phyloP scores from a whole-genome alignment of 1,140 invertebrate species.

The Phthorimaea operculella region DNA sequence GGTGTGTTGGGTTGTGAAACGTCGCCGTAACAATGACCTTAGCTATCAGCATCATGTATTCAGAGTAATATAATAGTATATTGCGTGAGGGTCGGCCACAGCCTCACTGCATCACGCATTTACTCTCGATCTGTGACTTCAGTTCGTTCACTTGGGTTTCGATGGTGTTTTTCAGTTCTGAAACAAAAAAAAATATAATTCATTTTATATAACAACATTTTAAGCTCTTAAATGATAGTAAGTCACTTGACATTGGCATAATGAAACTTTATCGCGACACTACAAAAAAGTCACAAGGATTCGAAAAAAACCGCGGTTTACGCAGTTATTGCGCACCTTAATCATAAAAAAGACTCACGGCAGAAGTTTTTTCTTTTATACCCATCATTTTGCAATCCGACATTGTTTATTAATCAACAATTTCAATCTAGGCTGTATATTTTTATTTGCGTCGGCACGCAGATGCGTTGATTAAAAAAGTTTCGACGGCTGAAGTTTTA shows the following conservation, averaged over 20 bases:
- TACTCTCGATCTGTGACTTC: constrained; percentile 93
- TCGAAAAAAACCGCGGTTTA: no score
- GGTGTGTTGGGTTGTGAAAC: constrained; percentile 24
- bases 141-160: constrained; percentile 94
- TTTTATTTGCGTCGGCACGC: not conserved
- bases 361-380: no score
- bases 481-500: not conserved
- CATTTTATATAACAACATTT: not conserved
- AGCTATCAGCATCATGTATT: constrained; percentile 62
- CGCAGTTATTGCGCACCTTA: no score
- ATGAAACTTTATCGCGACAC: no score
- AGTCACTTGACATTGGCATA: no score
- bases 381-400: no score
- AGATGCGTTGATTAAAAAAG: constrained; percentile 5
- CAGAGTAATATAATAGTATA: constrained; percentile 30
- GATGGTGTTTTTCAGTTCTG: constrained; percentile 95
- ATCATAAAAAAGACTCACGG: no score
- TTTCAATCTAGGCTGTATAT: no score
- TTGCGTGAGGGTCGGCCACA: constrained; percentile 8
- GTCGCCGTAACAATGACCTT: constrained; percentile 45
- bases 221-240: no score
- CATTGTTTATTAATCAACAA: no score
- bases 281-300: no score
- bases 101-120: constrained; percentile 87
- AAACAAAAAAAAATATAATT: constrained; percentile 47